These are phyloP conservation scores for Caenorhabditis briggsae DNA, from an alignment of 1,140 invertebrate species.

Conservation along the genomic window DNA sequence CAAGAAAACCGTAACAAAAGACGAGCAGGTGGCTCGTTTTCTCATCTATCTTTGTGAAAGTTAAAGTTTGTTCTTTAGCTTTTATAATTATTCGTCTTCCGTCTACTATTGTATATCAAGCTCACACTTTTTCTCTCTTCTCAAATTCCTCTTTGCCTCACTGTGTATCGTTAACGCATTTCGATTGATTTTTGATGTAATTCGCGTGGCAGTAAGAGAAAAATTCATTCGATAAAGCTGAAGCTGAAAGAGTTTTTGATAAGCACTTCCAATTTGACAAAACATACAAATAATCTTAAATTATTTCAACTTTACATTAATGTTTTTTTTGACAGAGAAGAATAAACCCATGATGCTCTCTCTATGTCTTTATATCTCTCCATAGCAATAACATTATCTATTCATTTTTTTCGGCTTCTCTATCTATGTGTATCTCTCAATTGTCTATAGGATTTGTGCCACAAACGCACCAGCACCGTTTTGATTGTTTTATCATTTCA, in stretches of 20 bases:
- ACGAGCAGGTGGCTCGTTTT: not conserved
- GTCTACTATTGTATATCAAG: not conserved
- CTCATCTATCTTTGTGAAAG: constrained; percentile 19
- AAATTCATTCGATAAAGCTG: too few relatives aligned
- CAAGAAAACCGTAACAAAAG: not conserved
- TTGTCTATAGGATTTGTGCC: constrained; percentile 30
- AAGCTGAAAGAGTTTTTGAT: too few relatives aligned
- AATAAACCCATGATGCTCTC: constrained; percentile 34
- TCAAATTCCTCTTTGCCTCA: not conserved
- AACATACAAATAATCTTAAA: not conserved
- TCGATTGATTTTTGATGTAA: not conserved
- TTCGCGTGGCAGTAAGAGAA: too few relatives aligned
- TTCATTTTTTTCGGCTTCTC: constrained; percentile 10
- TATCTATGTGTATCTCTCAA: not conserved
- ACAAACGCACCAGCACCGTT: constrained; percentile 2
- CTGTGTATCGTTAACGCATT: not conserved
- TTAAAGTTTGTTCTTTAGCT: constrained; percentile 40
- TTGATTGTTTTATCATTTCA: not conserved
- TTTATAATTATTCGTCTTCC: constrained; percentile 40
- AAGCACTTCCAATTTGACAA: too few relatives aligned
- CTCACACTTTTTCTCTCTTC: constrained; percentile 1
- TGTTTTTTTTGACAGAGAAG: constrained; percentile 18
- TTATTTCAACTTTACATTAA: not conserved
- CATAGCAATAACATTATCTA: constrained; percentile 21
- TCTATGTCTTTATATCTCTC: not conserved